These are phyloP conservation scores for Pseudopleuronectes americanus DNA, from an alignment of 2,797 vertebrate species.

Conservation along the genomic window DNA sequence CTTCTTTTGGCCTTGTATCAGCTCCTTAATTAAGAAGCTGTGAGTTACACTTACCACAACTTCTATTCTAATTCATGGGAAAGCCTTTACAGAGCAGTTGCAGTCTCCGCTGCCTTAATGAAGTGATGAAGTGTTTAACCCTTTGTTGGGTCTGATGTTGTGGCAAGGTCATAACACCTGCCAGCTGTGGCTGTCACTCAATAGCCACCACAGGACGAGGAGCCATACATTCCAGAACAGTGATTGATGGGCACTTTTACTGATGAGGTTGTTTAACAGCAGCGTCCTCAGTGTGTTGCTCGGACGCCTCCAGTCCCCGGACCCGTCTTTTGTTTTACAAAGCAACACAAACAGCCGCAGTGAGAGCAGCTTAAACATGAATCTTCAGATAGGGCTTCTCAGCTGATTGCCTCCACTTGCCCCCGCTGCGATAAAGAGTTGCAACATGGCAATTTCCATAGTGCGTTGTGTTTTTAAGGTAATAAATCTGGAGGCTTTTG, in stretches of 20 bases:
- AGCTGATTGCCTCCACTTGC: constrained; percentile 47
- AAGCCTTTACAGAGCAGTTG: constrained; percentile 36
- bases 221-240: constrained; percentile 46
- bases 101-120: constrained; percentile 19
- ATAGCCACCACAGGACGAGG: constrained; percentile 46
- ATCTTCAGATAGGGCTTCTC: constrained; percentile 53
- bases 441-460: constrained; percentile 40
- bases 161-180: constrained; percentile 59
- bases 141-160: constrained; percentile 51
- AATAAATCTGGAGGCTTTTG: constrained; percentile 36
- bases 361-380: constrained; percentile 38
- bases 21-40: background rate
- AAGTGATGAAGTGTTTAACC: constrained; percentile 57
- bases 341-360: constrained; percentile 22
- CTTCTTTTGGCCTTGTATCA: background rate
- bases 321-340: constrained; percentile 18
- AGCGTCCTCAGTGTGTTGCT: constrained; percentile 28
- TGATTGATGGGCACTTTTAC: constrained; percentile 75
- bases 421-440: constrained; percentile 30
- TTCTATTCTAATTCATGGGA: background rate
- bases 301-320: constrained; percentile 45
- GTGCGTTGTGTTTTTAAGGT: constrained; percentile 15
- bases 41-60: background rate
- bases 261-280: constrained; percentile 68
- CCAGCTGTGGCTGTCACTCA: constrained; percentile 76